A percentile compares a stretch with the other conserved stretches of the same genome.
Conservation (phyloP, 1,140 invertebrate species). For the Eriosoma lanigerum region DNA sequence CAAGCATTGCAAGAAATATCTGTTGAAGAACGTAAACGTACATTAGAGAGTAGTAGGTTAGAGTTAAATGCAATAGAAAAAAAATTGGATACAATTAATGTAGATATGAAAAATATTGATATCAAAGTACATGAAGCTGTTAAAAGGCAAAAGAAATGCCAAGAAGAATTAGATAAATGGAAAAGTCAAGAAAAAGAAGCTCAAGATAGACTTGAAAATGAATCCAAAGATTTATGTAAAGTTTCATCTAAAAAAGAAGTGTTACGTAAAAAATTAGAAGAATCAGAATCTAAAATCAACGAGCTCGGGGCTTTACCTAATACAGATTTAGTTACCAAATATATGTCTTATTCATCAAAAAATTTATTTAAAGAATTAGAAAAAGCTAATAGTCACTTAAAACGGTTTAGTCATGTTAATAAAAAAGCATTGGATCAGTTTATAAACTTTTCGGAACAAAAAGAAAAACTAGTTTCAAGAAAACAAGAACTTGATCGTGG, state of each 20-base stretch:
- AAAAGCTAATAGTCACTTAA: conserved; percentile 95
- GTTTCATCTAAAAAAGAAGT: conserved; percentile 95
- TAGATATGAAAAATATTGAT: conserved; percentile 78
- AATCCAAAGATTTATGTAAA: conserved; percentile 95
- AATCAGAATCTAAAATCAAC: conserved; percentile 93
- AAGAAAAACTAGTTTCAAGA: conserved; percentile 93
- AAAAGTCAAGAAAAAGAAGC: conserved; percentile 89
- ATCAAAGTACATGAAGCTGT: conserved; percentile 78
- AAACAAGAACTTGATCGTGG: conserved; percentile 96
- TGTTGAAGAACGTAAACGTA: conserved; percentile 87
- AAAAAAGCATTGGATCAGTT: conserved; percentile 99
- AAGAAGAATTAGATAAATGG: conserved; percentile 79
- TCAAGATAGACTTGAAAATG: conserved; percentile 94
- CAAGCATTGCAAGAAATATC: conserved; percentile 90
- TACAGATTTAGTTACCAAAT: conserved; percentile 88
- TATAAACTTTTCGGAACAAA: conserved; percentile 97
- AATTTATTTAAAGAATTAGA: conserved; percentile 94
- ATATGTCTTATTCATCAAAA: conserved; percentile 84
- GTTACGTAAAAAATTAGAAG: conserved; percentile 90
- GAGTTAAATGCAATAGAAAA: conserved; percentile 80
- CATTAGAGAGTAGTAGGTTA: conserved; percentile 78
- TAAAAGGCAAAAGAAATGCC: conserved; percentile 71
- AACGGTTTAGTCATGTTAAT: conserved; percentile 99
- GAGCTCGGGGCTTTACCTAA: conserved; percentile 84
- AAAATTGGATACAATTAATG: conserved; percentile 79